Conservation (phyloP, 2,888 invertebrate species). For the Cosmia trapezina region DNA sequence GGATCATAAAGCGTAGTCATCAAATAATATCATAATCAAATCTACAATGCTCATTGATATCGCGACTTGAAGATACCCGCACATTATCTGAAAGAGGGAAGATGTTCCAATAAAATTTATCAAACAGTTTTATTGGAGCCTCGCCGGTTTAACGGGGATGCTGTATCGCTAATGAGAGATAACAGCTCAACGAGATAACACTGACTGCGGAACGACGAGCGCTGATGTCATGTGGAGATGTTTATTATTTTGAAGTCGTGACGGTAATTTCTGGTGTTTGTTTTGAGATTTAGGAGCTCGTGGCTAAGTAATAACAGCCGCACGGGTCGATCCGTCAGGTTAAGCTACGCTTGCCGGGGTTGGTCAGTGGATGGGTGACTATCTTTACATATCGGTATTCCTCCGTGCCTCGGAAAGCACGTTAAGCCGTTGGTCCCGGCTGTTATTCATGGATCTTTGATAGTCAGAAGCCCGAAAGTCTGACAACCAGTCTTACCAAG, state of each 20-base stretch:
- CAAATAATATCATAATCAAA: slow-evolving; percentile 62
- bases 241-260: slow-evolving; percentile 20
- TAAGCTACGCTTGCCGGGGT: too few relatives aligned
- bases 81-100: slow-evolving; percentile 53
- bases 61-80: slow-evolving; percentile 52
- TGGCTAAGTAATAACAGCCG: too few relatives aligned
- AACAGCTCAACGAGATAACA: slow-evolving; percentile 62
- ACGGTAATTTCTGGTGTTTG: slow-evolving; percentile 14
- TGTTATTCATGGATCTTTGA: too few relatives aligned
- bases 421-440: too few relatives aligned
- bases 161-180: slow-evolving; percentile 81
- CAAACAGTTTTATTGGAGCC: slow-evolving; percentile 76
- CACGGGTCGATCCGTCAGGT: too few relatives aligned
- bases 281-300: too few relatives aligned
- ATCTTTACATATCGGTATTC: too few relatives aligned
- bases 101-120: slow-evolving; percentile 74
- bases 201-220: slow-evolving; percentile 17
- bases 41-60: slow-evolving; percentile 66
- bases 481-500: too few relatives aligned
- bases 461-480: too few relatives aligned
- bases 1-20: slow-evolving; percentile 56
- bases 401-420: too few relatives aligned
- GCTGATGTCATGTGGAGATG: slow-evolving; percentile 27
- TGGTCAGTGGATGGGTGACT: too few relatives aligned
- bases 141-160: slow-evolving; percentile 72